Evolutionary conservation across 1,140 invertebrate species (phyloP).

Genomic region (Drosophila repletoides): DNA sequence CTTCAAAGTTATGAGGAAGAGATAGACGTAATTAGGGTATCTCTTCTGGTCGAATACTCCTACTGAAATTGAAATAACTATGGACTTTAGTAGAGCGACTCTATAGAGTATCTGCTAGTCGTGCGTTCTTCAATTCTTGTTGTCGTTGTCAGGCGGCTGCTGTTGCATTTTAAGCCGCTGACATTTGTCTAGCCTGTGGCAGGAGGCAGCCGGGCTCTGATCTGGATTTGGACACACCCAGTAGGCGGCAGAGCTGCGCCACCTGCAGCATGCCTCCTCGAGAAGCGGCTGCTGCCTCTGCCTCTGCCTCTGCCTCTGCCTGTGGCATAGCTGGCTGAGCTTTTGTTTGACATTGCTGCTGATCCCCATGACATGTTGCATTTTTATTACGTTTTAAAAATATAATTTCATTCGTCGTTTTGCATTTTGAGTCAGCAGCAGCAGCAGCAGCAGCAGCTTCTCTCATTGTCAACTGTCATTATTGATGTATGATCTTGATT

Average conservation of each 20-base stretch:
- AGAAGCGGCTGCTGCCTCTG: not conserved
- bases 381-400: slow-evolving; percentile 40
- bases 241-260: slow-evolving; percentile 7
- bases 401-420: slow-evolving; percentile 41
- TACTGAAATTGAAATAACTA: no score
- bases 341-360: slow-evolving; percentile 13
- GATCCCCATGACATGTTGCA: slow-evolving; percentile 31
- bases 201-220: slow-evolving; percentile 17
- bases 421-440: slow-evolving; percentile 43
- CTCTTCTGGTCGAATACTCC: no score
- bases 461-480: slow-evolving; percentile 73
- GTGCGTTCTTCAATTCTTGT: not conserved
- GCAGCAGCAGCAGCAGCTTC: slow-evolving; percentile 37
- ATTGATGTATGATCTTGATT: slow-evolving; percentile 80
- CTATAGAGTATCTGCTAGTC: no score
- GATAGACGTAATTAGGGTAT: no score
- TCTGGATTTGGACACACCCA: slow-evolving; percentile 43
- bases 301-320: not conserved
- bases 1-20: no score
- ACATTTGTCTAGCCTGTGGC: slow-evolving; percentile 40
- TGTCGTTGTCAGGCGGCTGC: slow-evolving; percentile 8
- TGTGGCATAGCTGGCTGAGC: not conserved
- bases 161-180: slow-evolving; percentile 41
- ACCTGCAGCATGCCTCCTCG: slow-evolving; percentile 22
- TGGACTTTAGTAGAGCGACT: no score